Conservation (phyloP, 2,888 invertebrate species). For the Pammene aurita region DNA sequence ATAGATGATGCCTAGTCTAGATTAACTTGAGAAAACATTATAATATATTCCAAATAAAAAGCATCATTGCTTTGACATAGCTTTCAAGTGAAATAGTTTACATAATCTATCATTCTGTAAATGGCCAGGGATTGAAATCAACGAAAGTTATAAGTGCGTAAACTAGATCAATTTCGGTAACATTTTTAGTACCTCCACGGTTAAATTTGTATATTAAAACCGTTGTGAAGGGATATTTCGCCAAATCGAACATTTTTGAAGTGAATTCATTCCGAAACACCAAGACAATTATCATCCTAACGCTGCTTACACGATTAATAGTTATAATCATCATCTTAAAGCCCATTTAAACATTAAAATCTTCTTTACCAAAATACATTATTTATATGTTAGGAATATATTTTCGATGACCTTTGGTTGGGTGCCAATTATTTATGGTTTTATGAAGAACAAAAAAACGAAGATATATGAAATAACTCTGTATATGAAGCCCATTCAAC, state of each 20-base stretch:
- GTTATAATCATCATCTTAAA: slow-evolving; percentile 57
- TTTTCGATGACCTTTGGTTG: slow-evolving; percentile 56
- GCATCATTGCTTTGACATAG: slow-evolving; percentile 48
- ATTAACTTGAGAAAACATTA: slow-evolving; percentile 35
- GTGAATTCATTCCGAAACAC: slow-evolving; percentile 66
- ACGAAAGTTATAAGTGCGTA: slow-evolving; percentile 46
- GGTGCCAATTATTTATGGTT: slow-evolving; percentile 43
- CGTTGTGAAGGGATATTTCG: slow-evolving; percentile 46
- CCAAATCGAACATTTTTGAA: slow-evolving; percentile 54
- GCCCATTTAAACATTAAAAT: slow-evolving; percentile 65
- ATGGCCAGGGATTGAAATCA: slow-evolving; percentile 53
- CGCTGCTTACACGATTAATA: slow-evolving; percentile 58
- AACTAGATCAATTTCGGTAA: slow-evolving; percentile 23
- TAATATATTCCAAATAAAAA: slow-evolving; percentile 33
- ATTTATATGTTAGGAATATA: slow-evolving; percentile 55
- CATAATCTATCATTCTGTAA: slow-evolving; percentile 61
- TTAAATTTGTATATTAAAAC: slow-evolving; percentile 12
- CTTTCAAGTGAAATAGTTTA: slow-evolving; percentile 38
- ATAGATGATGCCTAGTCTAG: slow-evolving; percentile 59
- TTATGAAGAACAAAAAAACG: slow-evolving; percentile 37
- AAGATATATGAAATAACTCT: slow-evolving; percentile 11
- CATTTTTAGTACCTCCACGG: slow-evolving; percentile 1
- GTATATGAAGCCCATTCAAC: not conserved
- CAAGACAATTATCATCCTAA: slow-evolving; percentile 58
- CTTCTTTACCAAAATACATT: slow-evolving; percentile 66